Conservation (phyloP, 2,888 invertebrate species). For the Lissocephala sabroskyi region DNA sequence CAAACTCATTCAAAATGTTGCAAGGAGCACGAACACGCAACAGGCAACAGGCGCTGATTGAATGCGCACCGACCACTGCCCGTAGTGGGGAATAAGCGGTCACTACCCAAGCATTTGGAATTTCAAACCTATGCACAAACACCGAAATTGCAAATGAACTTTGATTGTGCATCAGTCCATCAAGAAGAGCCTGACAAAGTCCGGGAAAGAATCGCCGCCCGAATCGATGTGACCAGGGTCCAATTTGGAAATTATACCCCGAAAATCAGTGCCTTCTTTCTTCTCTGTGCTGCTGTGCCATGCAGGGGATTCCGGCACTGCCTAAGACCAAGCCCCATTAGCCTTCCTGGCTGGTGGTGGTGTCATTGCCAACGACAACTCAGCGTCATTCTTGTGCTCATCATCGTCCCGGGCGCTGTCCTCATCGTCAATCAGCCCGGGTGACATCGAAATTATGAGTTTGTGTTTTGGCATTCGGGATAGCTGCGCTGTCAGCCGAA, state of each 20-base stretch:
- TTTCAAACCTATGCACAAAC: conserved; percentile 43
- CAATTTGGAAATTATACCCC: no score
- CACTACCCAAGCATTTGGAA: conserved; percentile 23
- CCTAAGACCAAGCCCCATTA: no score
- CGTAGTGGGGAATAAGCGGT: conserved; percentile 1
- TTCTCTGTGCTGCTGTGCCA: no score
- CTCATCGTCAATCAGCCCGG: conserved; percentile 44
- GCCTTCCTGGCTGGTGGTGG: no score
- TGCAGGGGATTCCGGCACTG: no score
- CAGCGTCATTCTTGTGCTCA: background rate
- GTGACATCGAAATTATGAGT: conserved; percentile 48
- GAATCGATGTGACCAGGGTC: no score
- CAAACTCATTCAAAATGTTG: conserved; percentile 11
- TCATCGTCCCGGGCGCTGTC: conserved; percentile 5
- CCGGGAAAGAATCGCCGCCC: no score
- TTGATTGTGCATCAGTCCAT: conserved; percentile 40
- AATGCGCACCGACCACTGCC: no score
- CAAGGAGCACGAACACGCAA: background rate
- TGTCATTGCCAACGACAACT: no score
- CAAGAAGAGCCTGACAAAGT: no score
- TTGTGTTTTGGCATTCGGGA: conserved; percentile 43
- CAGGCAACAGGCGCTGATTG: conserved; percentile 23
- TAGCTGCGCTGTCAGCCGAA: conserved; percentile 1
- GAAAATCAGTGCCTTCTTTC: no score
- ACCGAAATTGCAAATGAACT: conserved; percentile 51